These are phyloP conservation scores for Ailurus styani DNA, from an alignment of 2,113 vertebrate genomes.

Conservation along the genomic window DNA sequence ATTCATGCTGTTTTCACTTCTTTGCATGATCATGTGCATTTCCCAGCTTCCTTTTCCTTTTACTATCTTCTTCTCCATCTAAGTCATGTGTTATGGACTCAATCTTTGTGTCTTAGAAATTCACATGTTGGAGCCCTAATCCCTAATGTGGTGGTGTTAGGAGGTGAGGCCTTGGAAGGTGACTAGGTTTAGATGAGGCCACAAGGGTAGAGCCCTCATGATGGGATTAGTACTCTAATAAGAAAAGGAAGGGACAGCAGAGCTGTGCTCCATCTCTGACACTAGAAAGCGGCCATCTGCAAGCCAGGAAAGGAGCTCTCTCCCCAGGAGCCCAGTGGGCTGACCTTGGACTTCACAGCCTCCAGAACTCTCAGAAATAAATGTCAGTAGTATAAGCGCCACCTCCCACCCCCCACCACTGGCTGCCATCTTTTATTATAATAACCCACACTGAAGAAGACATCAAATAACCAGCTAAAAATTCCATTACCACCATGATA, in stretches of 20 bases:
- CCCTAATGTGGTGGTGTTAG: background rate
- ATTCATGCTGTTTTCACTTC: background rate
- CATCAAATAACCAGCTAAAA: background rate
- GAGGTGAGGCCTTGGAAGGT: no score
- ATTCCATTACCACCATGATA: background rate
- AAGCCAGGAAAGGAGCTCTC: background rate
- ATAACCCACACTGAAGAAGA: background rate
- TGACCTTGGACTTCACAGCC: background rate
- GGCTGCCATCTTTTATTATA: background rate
- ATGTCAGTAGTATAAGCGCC: background rate
- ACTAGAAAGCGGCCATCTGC: background rate
- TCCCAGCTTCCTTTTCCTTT: background rate
- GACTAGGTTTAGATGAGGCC: background rate
- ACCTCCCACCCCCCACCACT: rapidly evolving
- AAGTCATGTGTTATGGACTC: background rate
- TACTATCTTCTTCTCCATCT: background rate
- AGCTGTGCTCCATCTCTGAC: background rate
- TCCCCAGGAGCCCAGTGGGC: background rate
- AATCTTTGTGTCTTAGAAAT: background rate
- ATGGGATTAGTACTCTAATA: background rate
- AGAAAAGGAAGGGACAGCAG: background rate
- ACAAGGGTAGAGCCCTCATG: background rate
- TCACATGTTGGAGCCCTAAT: no score
- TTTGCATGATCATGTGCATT: background rate
- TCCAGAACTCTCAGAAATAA: background rate